Evolutionary conservation across 2,113 vertebrate species (phyloP).

Genomic region (Myrmecophaga tridactyla): DNA sequence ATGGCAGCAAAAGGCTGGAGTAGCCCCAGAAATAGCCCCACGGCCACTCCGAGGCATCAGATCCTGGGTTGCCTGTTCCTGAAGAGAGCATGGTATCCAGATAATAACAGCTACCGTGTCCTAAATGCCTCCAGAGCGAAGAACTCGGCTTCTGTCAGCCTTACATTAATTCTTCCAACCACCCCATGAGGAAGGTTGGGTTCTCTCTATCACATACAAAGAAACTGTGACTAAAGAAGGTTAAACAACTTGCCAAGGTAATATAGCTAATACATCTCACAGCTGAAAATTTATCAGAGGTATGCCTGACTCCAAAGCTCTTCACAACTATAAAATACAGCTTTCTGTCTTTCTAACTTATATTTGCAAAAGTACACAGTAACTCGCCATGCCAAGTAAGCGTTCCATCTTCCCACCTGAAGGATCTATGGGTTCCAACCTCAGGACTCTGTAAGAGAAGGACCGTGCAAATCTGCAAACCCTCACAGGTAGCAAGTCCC

Average conservation of each 20-base stretch:
- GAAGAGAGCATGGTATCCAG: neutral
- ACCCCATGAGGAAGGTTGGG: accelerated
- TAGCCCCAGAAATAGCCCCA: accelerated
- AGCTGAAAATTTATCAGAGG: neutral
- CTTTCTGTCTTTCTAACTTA: neutral
- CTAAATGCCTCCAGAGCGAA: neutral
- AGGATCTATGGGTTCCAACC: neutral
- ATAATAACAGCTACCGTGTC: accelerated
- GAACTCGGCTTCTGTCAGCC: neutral
- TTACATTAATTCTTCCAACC: neutral
- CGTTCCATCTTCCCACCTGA: neutral
- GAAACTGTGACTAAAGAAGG: neutral
- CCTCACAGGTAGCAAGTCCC: too few species aligned
- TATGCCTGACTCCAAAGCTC: neutral
- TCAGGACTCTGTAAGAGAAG: too few species aligned
- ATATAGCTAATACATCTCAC: neutral
- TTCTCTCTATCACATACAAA: neutral
- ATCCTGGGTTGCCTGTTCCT: too few species aligned
- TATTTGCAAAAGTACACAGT: neutral
- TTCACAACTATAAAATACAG: neutral
- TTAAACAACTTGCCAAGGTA: too few species aligned
- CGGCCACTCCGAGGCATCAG: neutral
- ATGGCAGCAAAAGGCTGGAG: accelerated
- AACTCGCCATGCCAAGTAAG: neutral
- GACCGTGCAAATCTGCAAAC: accelerated